Evolutionary conservation across 2,888 invertebrate species (phyloP).

Genomic region (Cheilosia grossa): DNA sequence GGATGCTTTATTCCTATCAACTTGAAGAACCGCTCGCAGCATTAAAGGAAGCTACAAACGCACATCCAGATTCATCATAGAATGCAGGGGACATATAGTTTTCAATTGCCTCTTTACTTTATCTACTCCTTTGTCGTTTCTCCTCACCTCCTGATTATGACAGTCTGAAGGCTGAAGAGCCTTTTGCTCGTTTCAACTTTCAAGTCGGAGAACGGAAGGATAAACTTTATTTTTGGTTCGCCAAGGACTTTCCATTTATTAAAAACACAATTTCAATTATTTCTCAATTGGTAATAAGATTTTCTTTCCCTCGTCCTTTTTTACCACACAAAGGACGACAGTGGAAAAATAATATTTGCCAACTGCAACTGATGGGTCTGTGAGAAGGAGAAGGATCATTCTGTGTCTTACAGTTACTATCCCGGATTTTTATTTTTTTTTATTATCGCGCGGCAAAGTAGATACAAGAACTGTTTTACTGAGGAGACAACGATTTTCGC

Average conservation of each 20-base stretch:
- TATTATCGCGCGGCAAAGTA: constrained; percentile 8
- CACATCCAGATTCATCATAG: not conserved
- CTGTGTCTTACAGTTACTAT: constrained; percentile 34
- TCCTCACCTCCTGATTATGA: constrained; percentile 9
- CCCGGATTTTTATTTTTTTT: not conserved
- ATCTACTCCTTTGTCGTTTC: not conserved
- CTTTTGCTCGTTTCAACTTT: not conserved
- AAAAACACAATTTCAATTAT: constrained; percentile 68
- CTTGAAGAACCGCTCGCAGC: constrained; percentile 29
- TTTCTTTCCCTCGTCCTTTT: not conserved
- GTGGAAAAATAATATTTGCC: constrained; percentile 11
- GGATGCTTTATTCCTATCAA: not conserved
- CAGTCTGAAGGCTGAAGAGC: constrained; percentile 7
- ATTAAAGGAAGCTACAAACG: not conserved
- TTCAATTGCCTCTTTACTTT: constrained; percentile 26
- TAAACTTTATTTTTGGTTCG: constrained; percentile 12
- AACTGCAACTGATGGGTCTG: constrained; percentile 4
- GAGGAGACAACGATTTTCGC: constrained; percentile 46
- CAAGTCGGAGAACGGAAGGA: constrained; percentile 6
- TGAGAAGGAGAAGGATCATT: not conserved
- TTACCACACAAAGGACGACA: constrained; percentile 2
- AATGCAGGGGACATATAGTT: constrained; percentile 21
- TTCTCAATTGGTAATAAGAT: constrained; percentile 49
- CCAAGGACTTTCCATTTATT: constrained; percentile 55
- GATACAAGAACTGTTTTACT: constrained; percentile 26